Base-by-base conservation (phyloP, 2,888 invertebrate species). In the Caenorhabditis drosophilae region DNA sequence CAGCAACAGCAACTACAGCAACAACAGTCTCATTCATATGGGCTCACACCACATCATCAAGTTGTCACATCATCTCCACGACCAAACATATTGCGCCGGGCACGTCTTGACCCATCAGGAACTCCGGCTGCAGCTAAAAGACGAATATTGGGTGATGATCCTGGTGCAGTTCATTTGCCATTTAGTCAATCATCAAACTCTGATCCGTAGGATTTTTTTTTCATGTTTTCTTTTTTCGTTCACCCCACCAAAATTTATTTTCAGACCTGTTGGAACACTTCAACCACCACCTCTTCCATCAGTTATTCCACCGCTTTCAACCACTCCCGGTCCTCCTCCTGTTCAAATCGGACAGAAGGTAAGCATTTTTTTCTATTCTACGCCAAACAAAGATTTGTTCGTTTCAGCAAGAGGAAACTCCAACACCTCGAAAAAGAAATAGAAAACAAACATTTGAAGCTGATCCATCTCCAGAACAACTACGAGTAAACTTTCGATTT, bases 361-460 rank as follows among this genome's bases (percentile, higher is more conserved):
- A 31, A 31, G 9, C 31, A 31, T 7, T 7, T 31, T 31, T 31
- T 31, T 31, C 31, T 31, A 36, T n/a, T n/a, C 36, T n/a, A 7
- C 4, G 4, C 4, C 16, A 7, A n/a, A n/a, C 16, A 15, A 4
- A 36, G 18, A 18, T n/a, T n/a, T n/a, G n/a, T n/a, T n/a, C n/a
- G n/a, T n/a, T n/a, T n/a, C n/a, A n/a, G n/a, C n/a, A n/a, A n/a
- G n/a, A n/a, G n/a, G n/a, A n/a, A n/a, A n/a, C 42, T 9, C 42
- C 45, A 45, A 31, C 31, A 25, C 27, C 45, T 2, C 4, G 45
- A 18, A 27, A 31, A n/a, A 26, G 45, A 3, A 45, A 31, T 45
- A 20, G 45, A 4, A 45, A 45, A 31, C 45, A 45, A 16, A 31
- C 25, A 18, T 45, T 45, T 31, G 45, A 45, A 18, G 4, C 45